Percentiles rank a stretch among this genome's conserved stretches.
Evolutionary conservation across 2,797 vertebrate species (phyloP).

Genomic region (Protonibea diacanthus): DNA sequence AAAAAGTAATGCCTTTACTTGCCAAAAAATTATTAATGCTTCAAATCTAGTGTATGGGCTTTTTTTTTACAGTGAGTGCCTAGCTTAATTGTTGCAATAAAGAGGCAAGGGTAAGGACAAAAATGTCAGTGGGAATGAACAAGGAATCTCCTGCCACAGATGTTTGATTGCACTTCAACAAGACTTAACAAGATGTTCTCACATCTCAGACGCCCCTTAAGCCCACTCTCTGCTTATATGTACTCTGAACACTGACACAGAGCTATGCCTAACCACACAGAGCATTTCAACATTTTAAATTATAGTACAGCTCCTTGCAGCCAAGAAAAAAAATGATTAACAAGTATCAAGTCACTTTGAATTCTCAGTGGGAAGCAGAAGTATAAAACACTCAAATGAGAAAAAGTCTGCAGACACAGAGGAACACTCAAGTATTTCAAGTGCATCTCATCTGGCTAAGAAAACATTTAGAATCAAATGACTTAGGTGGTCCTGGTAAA

Average conservation of each 20-base stretch:
- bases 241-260: constrained; percentile 35
- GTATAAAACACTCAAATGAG: constrained; percentile 9
- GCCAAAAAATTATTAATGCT: background rate
- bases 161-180: constrained; percentile 46
- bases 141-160: constrained; percentile 13
- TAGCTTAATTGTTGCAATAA: constrained; percentile 13
- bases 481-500: background rate
- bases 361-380: constrained; percentile 12
- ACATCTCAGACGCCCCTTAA: constrained; percentile 16
- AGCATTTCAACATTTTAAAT: constrained; percentile 36
- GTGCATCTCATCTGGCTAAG: no score
- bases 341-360: constrained; percentile 34
- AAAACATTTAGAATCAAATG: constrained; percentile 11
- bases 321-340: constrained; percentile 37
- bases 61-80: background rate
- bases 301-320: constrained; percentile 25
- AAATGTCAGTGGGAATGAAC: constrained; percentile 28
- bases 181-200: constrained; percentile 27
- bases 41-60: background rate
- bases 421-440: background rate
- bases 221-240: background rate
- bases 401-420: constrained; percentile 9
- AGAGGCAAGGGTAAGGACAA: background rate
- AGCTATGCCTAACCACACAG: background rate
- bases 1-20: background rate